Evolutionary conservation across 2,888 invertebrate species (phyloP).

Genomic region (Eutolmus rufibarbis): DNA sequence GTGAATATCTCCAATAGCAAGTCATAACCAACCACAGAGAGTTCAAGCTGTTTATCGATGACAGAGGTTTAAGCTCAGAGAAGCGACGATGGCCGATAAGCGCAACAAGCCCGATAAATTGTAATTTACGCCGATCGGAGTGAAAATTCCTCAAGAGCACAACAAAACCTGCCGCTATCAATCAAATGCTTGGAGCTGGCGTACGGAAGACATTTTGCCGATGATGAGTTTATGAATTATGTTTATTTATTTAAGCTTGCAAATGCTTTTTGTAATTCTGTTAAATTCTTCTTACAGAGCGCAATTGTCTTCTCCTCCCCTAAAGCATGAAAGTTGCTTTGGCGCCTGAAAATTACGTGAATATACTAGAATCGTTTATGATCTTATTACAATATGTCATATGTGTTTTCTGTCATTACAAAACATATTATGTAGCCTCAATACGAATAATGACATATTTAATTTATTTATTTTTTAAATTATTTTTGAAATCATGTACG

Average conservation of each 20-base stretch:
- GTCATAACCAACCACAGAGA: constrained; percentile 19
- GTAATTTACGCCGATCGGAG: constrained; percentile 7
- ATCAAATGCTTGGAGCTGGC: not conserved
- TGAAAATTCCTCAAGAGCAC: constrained; percentile 12
- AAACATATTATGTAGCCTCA: too few relatives aligned
- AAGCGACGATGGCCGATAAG: constrained; percentile 25
- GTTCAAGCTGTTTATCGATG: not conserved
- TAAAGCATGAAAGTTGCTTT: too few relatives aligned
- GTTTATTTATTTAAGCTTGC: not conserved
- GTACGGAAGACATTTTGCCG: not conserved
- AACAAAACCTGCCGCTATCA: constrained; percentile 11
- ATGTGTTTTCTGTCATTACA: too few relatives aligned
- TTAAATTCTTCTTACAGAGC: not conserved
- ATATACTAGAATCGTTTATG: too few relatives aligned
- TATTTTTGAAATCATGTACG: too few relatives aligned
- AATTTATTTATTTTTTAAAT: too few relatives aligned
- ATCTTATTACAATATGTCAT: too few relatives aligned
- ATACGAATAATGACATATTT: too few relatives aligned
- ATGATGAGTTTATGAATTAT: not conserved
- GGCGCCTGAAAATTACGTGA: too few relatives aligned
- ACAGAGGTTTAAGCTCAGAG: constrained; percentile 4
- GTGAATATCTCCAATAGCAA: not conserved
- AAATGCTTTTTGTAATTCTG: not conserved
- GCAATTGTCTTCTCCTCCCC: too few relatives aligned
- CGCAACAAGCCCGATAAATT: not conserved